phyloP scores from a whole-genome alignment of 1,140 invertebrate genomes.

The Latrodectus geometricus region DNA sequence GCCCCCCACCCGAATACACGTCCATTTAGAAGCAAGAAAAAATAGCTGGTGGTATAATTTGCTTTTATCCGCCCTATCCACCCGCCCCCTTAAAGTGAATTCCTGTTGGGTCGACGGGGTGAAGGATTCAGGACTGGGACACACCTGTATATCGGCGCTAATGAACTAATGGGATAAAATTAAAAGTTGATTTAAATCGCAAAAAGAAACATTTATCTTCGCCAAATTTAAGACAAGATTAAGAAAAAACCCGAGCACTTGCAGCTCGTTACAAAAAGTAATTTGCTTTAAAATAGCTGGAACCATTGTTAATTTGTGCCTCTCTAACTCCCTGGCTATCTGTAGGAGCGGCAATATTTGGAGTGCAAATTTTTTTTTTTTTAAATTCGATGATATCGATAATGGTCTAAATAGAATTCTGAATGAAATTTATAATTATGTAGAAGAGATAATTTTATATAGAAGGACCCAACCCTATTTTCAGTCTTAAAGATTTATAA shows the following conservation, averaged over 20 bases:
- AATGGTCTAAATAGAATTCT: slow-evolving; percentile 32
- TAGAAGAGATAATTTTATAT: slow-evolving; percentile 33
- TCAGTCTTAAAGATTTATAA: background rate
- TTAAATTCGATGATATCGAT: slow-evolving; percentile 24
- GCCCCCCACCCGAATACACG: slow-evolving; percentile 14
- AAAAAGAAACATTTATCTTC: slow-evolving; percentile 59
- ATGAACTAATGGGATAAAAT: slow-evolving; percentile 61
- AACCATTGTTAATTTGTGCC: slow-evolving; percentile 26
- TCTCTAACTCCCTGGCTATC: background rate
- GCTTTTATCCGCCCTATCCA: slow-evolving; percentile 35
- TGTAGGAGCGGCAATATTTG: background rate
- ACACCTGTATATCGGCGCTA: slow-evolving; percentile 57
- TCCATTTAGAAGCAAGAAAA: slow-evolving; percentile 53
- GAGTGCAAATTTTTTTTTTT: background rate
- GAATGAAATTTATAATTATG: slow-evolving; percentile 53
- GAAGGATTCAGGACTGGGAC: slow-evolving; percentile 49
- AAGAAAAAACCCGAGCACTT: background rate
- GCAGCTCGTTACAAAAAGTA: slow-evolving; percentile 42
- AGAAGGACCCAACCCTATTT: slow-evolving; percentile 16
- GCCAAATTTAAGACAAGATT: slow-evolving; percentile 2
- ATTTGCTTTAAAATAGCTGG: slow-evolving; percentile 49
- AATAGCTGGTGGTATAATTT: slow-evolving; percentile 56
- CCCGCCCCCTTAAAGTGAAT: slow-evolving; percentile 39
- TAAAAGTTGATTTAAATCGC: slow-evolving; percentile 61
- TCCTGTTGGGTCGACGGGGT: slow-evolving; percentile 41